phyloP scores from a whole-genome alignment of 2,888 invertebrate species.

The Cataglyphis rosenhaueri region DNA sequence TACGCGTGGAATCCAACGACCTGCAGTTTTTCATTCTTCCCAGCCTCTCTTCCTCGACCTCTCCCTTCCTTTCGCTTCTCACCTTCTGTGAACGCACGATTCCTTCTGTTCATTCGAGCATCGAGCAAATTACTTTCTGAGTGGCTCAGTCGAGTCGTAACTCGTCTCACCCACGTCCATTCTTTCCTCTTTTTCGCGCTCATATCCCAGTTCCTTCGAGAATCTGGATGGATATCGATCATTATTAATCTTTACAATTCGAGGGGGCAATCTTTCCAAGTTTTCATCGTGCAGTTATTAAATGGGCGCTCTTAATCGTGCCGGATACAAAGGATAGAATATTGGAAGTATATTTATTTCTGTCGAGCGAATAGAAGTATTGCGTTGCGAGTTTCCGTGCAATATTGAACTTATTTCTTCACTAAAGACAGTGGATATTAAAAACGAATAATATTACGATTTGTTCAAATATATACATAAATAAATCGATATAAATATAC shows the following conservation, averaged over 20 bases:
- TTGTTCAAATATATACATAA: neutral
- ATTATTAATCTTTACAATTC: conserved; percentile 70
- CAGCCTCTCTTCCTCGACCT: neutral
- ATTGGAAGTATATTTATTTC: conserved; percentile 66
- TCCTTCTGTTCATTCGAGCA: conserved; percentile 67
- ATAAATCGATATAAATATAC: neutral
- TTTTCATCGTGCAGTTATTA: conserved; percentile 71
- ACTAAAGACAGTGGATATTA: conserved; percentile 15
- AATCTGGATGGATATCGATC: conserved; percentile 71
- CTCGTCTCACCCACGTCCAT: conserved; percentile 57
- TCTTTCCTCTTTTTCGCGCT: conserved; percentile 49
- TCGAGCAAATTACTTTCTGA: conserved; percentile 78
- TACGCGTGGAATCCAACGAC: conserved; percentile 30
- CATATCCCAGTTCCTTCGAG: conserved; percentile 56
- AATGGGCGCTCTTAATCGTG: conserved; percentile 63
- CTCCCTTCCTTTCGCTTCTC: conserved; percentile 52
- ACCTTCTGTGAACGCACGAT: conserved; percentile 59
- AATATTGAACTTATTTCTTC: conserved; percentile 6
- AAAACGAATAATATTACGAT: conserved; percentile 18
- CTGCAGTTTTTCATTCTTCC: conserved; percentile 52
- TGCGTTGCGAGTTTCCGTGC: conserved; percentile 16
- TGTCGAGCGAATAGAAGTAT: conserved; percentile 18
- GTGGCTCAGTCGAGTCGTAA: conserved; percentile 69
- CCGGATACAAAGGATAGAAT: conserved; percentile 52
- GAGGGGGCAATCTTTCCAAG: conserved; percentile 61